Evolutionary conservation across 2,113 vertebrate species (phyloP).

Genomic region (Jacana jacana): DNA sequence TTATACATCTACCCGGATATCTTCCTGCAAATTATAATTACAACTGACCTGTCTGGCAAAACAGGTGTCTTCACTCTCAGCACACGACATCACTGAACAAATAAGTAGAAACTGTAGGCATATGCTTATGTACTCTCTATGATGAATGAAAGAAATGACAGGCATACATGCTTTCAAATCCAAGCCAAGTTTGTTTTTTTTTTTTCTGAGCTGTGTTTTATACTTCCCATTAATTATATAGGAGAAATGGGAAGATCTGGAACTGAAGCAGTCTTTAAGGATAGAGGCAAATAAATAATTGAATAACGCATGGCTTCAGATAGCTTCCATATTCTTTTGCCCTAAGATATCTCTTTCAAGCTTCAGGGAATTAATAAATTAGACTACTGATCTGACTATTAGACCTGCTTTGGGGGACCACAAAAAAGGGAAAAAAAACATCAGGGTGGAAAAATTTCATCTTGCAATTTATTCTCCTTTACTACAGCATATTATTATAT

Average conservation of each 20-base stretch:
- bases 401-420: constrained; percentile 3
- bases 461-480: not conserved
- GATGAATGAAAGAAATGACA: not conserved
- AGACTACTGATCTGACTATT: constrained; percentile 29
- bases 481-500: not conserved
- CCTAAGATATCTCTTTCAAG: constrained; percentile 36
- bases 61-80: not conserved
- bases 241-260: constrained; percentile 44
- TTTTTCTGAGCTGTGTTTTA: constrained; percentile 13
- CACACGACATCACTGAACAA: not conserved
- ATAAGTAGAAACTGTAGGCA: not conserved
- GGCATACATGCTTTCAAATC: not conserved
- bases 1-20: not conserved
- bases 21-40: not conserved
- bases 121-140: not conserved
- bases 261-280: constrained; percentile 46
- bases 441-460: not conserved
- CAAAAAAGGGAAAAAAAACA: not conserved
- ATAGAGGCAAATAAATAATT: constrained; percentile 62
- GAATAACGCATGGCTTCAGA: constrained; percentile 33
- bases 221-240: constrained; percentile 51
- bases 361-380: constrained; percentile 58
- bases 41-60: not conserved
- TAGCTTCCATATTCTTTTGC: constrained; percentile 19
- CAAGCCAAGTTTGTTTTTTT: not conserved